Percentiles rank a stretch among this genome's conserved stretches.
phyloP scores from a whole-genome alignment of 2,797 vertebrate species.

The Lepilemur septentrionalis region DNA sequence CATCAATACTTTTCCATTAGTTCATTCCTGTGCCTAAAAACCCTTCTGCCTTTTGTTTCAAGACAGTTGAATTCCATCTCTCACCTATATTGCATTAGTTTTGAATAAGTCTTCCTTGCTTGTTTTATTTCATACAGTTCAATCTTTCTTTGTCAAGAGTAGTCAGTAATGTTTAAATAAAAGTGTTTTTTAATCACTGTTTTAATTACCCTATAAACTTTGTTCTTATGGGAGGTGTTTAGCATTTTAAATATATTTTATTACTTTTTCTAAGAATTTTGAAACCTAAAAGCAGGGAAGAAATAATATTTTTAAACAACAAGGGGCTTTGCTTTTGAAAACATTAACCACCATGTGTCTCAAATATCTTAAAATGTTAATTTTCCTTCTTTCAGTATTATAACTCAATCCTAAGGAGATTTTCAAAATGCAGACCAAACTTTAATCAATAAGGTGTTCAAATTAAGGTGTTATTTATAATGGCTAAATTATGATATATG shows the following conservation, averaged over 20 bases:
- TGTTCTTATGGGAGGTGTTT: not conserved
- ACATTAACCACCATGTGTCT: not conserved
- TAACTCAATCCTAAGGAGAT: not conserved
- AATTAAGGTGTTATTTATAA: not conserved
- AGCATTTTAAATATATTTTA: not conserved
- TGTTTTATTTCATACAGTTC: not conserved
- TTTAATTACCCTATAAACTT: not conserved
- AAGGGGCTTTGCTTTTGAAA: not conserved
- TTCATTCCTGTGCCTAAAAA: not conserved
- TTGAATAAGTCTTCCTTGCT: not conserved
- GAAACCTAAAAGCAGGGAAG: not conserved
- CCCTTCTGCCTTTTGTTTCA: not conserved
- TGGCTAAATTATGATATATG: not conserved
- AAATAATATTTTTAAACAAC: not conserved
- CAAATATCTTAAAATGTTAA: not conserved
- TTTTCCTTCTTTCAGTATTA: slow-evolving; percentile 29
- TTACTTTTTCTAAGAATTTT: not conserved
- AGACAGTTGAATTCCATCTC: not conserved
- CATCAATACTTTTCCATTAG: not conserved
- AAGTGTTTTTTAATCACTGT: not conserved
- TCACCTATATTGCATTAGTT: not conserved
- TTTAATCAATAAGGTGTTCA: not conserved
- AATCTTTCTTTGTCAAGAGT: not conserved
- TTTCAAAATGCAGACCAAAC: not conserved
- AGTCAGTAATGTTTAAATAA: not conserved